phyloP scores from a whole-genome alignment of 2,888 invertebrate genomes.

The Agrilus mali region DNA sequence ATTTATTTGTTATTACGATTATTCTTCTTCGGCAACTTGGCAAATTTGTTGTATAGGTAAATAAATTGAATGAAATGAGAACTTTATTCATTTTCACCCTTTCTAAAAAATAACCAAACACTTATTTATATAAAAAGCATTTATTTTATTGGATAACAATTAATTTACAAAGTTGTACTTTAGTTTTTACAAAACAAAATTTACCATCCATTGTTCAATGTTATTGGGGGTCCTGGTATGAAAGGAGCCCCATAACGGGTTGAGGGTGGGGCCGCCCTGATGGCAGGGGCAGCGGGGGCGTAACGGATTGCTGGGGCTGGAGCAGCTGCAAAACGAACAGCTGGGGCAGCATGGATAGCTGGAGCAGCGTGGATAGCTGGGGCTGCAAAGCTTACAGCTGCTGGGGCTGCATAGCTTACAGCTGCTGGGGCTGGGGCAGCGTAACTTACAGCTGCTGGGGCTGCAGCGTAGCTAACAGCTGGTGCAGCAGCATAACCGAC shows the following conservation, averaged over 20 bases:
- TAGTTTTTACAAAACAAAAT: constrained; percentile 1
- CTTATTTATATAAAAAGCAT: too few species aligned
- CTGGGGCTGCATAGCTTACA: constrained; percentile 6
- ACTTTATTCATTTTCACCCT: too few species aligned
- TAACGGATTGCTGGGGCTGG: constrained; percentile 11
- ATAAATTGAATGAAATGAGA: too few species aligned
- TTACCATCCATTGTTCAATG: background rate
- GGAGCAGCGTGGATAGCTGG: constrained; percentile 15
- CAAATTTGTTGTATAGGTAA: too few species aligned
- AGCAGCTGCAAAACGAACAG: constrained; percentile 32
- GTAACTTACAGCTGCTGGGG: constrained; percentile 26
- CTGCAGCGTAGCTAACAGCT: constrained; percentile 17
- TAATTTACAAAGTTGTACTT: background rate
- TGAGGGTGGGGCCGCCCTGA: constrained; percentile 8
- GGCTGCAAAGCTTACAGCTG: constrained; percentile 14
- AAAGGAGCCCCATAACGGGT: background rate
- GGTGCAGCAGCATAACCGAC: constrained; percentile 24
- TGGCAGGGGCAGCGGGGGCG: constrained; percentile 8
- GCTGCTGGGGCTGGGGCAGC: constrained; percentile 23
- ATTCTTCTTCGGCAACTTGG: too few species aligned
- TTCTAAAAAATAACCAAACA: too few species aligned
- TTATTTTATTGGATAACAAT: too few species aligned
- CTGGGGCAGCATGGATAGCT: constrained; percentile 33
- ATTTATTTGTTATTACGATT: too few species aligned
- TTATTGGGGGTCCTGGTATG: constrained; percentile 1